phyloP scores from a whole-genome alignment of 2,888 invertebrate genomes.

The Sinhomidia bicolor region DNA sequence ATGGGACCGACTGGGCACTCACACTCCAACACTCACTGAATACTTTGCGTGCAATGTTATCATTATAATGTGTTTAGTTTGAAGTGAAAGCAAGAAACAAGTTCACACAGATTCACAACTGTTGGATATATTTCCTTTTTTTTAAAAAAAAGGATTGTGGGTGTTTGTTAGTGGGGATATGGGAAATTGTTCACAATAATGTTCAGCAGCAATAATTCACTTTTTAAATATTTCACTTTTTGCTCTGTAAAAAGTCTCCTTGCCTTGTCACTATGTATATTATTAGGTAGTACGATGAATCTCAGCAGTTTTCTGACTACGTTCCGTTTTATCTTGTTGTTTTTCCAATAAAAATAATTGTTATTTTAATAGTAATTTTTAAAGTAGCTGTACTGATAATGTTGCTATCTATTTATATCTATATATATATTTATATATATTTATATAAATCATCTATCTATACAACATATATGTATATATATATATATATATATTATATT shows the following conservation, averaged over 20 bases:
- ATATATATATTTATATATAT: neutral
- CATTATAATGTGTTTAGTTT: slow-evolving; percentile 1
- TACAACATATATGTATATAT: slow-evolving; percentile 9
- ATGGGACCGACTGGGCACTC: slow-evolving; percentile 16
- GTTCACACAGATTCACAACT: slow-evolving; percentile 18
- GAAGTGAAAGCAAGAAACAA: neutral
- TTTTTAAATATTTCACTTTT: neutral
- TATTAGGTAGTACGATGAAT: slow-evolving; percentile 39
- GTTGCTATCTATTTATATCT: neutral
- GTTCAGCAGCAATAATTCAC: neutral
- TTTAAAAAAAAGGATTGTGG: neutral
- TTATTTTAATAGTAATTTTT: neutral
- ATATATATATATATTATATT: slow-evolving; percentile 20
- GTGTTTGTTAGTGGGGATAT: neutral
- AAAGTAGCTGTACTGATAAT: neutral
- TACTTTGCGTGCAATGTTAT: neutral
- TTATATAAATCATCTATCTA: too few relatives aligned
- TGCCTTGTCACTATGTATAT: neutral
- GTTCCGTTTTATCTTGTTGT: slow-evolving; percentile 39
- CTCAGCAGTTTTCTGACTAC: slow-evolving; percentile 69
- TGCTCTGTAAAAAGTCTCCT: neutral
- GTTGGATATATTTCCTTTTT: neutral
- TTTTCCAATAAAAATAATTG: slow-evolving; percentile 57
- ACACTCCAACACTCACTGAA: neutral
- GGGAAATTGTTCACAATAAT: neutral